Evolutionary conservation across 1,140 invertebrate genomes (phyloP), one percentile per base, ranked within the genome.

Genomic region (Zaprionus gabonicus): DNA sequence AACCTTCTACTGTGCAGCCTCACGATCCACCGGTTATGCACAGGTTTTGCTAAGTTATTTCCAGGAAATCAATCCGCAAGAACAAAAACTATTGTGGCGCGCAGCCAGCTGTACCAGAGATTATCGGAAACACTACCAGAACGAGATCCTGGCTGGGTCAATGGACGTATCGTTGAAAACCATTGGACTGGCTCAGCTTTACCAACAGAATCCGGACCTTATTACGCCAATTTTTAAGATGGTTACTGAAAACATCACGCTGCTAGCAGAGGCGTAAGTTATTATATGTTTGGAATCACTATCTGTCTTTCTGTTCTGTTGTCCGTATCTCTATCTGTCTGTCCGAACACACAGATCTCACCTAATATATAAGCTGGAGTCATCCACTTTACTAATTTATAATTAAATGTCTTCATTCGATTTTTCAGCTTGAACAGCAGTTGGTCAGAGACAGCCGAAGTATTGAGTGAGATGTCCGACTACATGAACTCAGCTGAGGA

Each of bases 1-100:
- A 53, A 94, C 94, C 70, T 94, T 94, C 3, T 95, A 95, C 82
- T 95, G 95, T 80, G 92, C 79, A 27, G 95, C 93, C 38, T 79
- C 95, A 0, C 78, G 93, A 10, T 71, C 93, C 13, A 93, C 93
- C 4, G 75, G 58, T 17, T 88, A 81, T 46, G 9, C 17, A 4
- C 41, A 1, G 1, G 31, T 76, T 4, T 2, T 76, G 55, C n/a
- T 64, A 1, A 49, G 49, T 7, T 78, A 80, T 10, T 5, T 49
- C 0, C 57, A 57, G 1, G 82, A 92, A 63, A 70, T 36, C 2
- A 41, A 68, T 3, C 1, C 51, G 7, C 81, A 31, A 5, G 91
- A 91, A 15, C 53, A 51, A 23, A 12, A 83, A 15, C 46, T 79
- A 0, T 63, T 91, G 1, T 77, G 85, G 78, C 31, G 68, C 7